Percentiles rank a stretch among this genome's conserved stretches.
These are phyloP conservation scores for Tiaroga cobitis DNA, from an alignment of 2,797 vertebrate species.

Conservation along the genomic window DNA sequence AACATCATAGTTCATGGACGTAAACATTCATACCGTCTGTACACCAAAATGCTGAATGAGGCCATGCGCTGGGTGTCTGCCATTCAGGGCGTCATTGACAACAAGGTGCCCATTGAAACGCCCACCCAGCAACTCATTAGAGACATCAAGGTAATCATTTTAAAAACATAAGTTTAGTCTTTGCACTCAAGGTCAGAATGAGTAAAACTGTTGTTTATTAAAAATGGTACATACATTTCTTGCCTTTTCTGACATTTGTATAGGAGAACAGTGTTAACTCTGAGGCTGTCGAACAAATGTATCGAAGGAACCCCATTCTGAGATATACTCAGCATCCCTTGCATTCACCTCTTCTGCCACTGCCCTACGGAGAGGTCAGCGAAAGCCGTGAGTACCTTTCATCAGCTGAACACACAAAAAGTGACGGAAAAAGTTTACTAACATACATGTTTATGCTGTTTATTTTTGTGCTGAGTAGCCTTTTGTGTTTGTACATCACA, in stretches of 20 bases:
- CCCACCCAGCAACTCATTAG: constrained; percentile 92
- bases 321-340: constrained; percentile 93
- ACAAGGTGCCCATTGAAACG: constrained; percentile 90
- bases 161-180: background rate
- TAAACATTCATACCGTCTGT: constrained; percentile 90
- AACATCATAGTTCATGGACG: constrained; percentile 90
- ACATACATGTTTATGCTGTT: background rate
- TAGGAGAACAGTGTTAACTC: constrained; percentile 91
- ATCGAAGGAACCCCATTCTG: constrained; percentile 90
- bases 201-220: background rate
- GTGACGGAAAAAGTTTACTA: background rate
- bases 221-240: background rate
- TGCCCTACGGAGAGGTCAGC: constrained; percentile 89
- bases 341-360: constrained; percentile 89
- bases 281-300: constrained; percentile 91
- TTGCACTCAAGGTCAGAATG: background rate
- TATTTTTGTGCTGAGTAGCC: background rate
- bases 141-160: constrained; percentile 85
- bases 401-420: background rate
- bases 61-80: constrained; percentile 91
- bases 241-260: background rate
- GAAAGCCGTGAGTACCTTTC: constrained; percentile 79
- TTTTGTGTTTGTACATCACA: background rate
- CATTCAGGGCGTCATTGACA: constrained; percentile 90
- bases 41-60: constrained; percentile 90